Evolutionary conservation across 1,140 invertebrate genomes (phyloP).

Genomic region (Calliphora vicina): DNA sequence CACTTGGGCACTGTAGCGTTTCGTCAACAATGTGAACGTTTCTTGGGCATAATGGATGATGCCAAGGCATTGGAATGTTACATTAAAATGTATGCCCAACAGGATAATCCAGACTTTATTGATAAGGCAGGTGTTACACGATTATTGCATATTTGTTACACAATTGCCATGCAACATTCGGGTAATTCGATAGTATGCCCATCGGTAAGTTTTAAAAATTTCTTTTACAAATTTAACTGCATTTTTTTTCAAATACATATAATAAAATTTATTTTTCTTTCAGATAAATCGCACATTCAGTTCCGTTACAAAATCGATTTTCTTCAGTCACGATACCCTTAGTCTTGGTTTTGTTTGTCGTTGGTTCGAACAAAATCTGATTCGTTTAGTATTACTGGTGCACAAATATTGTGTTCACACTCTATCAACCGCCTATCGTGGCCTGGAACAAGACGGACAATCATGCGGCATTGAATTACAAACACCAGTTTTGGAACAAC

Average conservation of each 20-base stretch:
- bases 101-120: slow-evolving; percentile 60
- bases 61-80: slow-evolving; percentile 72
- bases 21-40: slow-evolving; percentile 75
- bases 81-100: slow-evolving; percentile 69
- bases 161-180: slow-evolving; percentile 78
- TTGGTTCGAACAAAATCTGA: slow-evolving; percentile 81
- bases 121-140: slow-evolving; percentile 68
- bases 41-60: slow-evolving; percentile 74
- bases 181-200: slow-evolving; percentile 68
- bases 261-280: neutral
- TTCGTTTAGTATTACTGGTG: slow-evolving; percentile 76
- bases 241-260: neutral
- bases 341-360: slow-evolving; percentile 78
- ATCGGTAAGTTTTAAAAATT: slow-evolving; percentile 38
- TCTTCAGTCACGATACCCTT: slow-evolving; percentile 78
- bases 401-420: slow-evolving; percentile 80
- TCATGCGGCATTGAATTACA: slow-evolving; percentile 72
- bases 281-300: slow-evolving; percentile 72
- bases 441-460: slow-evolving; percentile 66
- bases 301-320: slow-evolving; percentile 78
- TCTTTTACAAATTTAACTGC: too few species aligned
- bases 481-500: slow-evolving; percentile 77
- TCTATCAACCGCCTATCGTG: slow-evolving; percentile 78
- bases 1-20: slow-evolving; percentile 71
- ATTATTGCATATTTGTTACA: slow-evolving; percentile 76